Conservation (phyloP, 1,140 invertebrate species). For the Ostrea denselamellosa region DNA sequence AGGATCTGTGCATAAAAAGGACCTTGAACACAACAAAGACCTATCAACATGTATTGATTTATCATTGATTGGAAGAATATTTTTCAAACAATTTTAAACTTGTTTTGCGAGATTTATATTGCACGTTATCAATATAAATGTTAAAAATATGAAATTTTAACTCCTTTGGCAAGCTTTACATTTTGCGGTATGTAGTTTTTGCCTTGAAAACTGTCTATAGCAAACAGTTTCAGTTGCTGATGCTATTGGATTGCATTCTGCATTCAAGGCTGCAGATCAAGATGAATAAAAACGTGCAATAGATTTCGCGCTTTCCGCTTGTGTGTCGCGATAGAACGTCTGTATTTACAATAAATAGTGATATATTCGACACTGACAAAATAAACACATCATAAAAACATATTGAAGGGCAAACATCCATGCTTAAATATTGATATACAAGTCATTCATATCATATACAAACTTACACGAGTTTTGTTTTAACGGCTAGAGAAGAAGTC, state of each 20-base stretch:
- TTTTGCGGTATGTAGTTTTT: too few relatives aligned
- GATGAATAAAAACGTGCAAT: neutral
- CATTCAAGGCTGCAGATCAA: neutral
- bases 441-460: constrained; percentile 40
- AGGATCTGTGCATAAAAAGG: neutral
- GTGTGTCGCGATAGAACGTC: neutral
- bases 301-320: neutral
- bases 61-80: neutral
- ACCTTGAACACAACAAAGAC: neutral
- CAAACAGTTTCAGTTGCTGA: too few relatives aligned
- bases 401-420: constrained; percentile 9
- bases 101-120: neutral
- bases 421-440: constrained; percentile 39
- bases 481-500: neutral
- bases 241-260: too few relatives aligned
- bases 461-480: neutral
- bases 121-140: neutral
- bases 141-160: neutral
- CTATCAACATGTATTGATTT: neutral
- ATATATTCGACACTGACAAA: constrained; percentile 25
- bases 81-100: neutral
- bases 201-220: too few relatives aligned
- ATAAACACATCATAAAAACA: constrained; percentile 24
- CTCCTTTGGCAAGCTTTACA: too few relatives aligned
- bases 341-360: constrained; percentile 27